Evolutionary conservation across 2,113 vertebrate genomes (phyloP).

Genomic region (Mohoua ochrocephala): DNA sequence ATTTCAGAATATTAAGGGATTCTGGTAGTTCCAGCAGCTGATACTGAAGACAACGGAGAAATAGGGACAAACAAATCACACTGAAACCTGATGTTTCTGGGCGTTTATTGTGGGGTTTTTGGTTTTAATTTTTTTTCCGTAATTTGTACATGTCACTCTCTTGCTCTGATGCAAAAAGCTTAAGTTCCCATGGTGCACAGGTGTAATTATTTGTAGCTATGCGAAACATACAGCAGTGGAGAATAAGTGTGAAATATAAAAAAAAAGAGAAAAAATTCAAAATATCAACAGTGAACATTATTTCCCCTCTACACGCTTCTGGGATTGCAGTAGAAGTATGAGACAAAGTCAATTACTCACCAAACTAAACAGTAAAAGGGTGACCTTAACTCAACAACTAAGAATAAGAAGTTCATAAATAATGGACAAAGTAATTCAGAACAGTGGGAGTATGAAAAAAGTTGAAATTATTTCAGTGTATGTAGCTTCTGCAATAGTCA

Average conservation of each 20-base stretch:
- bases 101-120: accelerated
- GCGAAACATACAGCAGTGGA: background rate
- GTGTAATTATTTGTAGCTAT: background rate
- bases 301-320: background rate
- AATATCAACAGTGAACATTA: background rate
- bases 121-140: background rate
- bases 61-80: background rate
- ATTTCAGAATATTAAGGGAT: background rate
- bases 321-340: background rate
- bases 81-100: background rate
- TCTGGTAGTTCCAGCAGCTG: background rate
- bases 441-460: background rate
- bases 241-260: background rate
- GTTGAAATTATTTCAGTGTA: background rate
- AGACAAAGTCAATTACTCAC: background rate
- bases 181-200: background rate
- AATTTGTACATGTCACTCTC: background rate
- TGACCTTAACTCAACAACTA: background rate
- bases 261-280: background rate
- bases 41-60: background rate
- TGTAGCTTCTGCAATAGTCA: background rate
- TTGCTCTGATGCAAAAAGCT: background rate
- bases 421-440: background rate
- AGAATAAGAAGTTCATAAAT: background rate
- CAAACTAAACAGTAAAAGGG: background rate